Evolutionary conservation across 2,797 vertebrate species (phyloP), one percentile per base, ranked within the genome.

Genomic region (Sardinella longiceps): DNA sequence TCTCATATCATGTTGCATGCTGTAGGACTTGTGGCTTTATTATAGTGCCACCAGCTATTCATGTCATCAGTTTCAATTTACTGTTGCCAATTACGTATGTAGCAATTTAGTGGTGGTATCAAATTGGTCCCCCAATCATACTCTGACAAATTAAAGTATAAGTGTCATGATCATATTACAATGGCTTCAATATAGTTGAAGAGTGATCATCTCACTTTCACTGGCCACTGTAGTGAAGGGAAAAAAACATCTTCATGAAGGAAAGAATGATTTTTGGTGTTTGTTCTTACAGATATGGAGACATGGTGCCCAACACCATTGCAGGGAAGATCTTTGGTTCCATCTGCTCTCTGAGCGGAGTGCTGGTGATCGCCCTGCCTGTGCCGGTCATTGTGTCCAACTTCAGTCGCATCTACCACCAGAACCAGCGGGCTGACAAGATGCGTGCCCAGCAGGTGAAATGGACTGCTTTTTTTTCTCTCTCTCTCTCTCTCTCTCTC

Each of bases 221-320:
- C 18, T 33, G 28, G 66, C 11, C 11, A 74, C 66, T n/a, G 53
- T 56, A 15, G 48, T 14, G 43, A 43, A 7, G 7, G 7, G 7
- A 43, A 43, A 43, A 56, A 56, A 37, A 37, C 18, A 28, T 30
- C 25, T 30, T 63, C 10, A 11, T 28, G n/a, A 12, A 2, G 25
- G 48, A 12, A 2, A 10, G 48, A 39, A 48, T 80, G 43, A 58
- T 12, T 85, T 60, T 63, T 18, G 82, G 45, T 60, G 56, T 83
- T 81, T 83, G 30, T 70, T 56, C 45, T 80, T 87, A 4, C 88
- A 99, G 98, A 39, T 99, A 99, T 0, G 98, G 98, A 83, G 98
- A 99, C 94, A 99, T 99, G 98, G 98, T 99, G 82, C 98, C 98
- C 86, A 99, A 99, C 94, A 99, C 98, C 0, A 99, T 99, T 9